These are phyloP conservation scores for Scotopteryx bipunctaria DNA, from an alignment of 2,888 invertebrate species.

Conservation along the genomic window DNA sequence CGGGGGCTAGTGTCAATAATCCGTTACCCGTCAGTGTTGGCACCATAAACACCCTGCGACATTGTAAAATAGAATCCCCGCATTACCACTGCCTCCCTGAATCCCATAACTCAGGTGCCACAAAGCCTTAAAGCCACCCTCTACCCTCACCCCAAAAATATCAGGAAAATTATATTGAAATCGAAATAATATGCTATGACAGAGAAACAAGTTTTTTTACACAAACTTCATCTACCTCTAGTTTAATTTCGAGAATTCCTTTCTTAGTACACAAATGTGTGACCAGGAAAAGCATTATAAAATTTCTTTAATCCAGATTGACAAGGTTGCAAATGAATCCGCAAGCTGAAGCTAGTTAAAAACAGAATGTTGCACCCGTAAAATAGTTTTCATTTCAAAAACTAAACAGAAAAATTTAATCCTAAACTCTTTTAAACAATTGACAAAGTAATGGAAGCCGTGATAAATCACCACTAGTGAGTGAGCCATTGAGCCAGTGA, in stretches of 20 bases:
- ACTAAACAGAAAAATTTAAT: too few relatives aligned
- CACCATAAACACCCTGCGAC: conserved; percentile 17
- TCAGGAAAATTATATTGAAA: not conserved
- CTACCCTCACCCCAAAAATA: conserved; percentile 8
- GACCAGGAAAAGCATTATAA: too few relatives aligned
- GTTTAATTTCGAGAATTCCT: too few relatives aligned
- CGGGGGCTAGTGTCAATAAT: too few relatives aligned
- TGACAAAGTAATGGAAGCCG: conserved; percentile 14
- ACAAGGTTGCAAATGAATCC: too few relatives aligned
- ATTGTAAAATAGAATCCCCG: conserved; percentile 21
- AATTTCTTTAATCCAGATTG: too few relatives aligned
- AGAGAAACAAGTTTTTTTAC: too few relatives aligned
- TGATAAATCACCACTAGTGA: conserved; percentile 14
- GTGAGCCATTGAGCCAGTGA: conserved; percentile 11
- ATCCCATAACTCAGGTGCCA: conserved; percentile 27
- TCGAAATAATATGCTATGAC: too few relatives aligned
- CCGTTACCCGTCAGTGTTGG: conserved; percentile 7
- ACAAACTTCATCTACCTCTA: too few relatives aligned
- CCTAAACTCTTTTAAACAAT: conserved; percentile 8
- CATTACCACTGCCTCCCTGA: conserved; percentile 23
- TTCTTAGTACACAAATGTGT: too few relatives aligned
- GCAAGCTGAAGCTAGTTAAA: too few relatives aligned
- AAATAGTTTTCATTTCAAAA: too few relatives aligned
- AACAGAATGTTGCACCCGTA: not conserved
- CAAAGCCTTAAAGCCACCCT: conserved; percentile 22